Conservation (phyloP, 2,797 vertebrate species). For the Thaleichthys pacificus region DNA sequence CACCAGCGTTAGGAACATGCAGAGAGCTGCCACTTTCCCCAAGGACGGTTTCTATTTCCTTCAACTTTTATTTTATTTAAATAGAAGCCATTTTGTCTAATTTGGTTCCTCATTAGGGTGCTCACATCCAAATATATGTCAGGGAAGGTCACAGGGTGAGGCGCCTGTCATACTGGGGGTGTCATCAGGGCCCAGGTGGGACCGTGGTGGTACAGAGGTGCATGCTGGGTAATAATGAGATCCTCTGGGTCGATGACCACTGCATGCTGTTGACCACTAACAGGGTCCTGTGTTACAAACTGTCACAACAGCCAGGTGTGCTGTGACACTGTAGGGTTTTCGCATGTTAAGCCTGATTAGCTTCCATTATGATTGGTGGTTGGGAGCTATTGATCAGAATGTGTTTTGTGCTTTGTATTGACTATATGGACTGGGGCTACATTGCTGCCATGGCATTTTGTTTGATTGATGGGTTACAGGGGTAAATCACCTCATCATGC, state of each 20-base stretch:
- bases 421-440: constrained; percentile 36
- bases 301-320: background rate
- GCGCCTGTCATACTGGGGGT: constrained; percentile 14
- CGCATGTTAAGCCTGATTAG: background rate
- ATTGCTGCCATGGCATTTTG: constrained; percentile 44
- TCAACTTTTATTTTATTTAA: constrained; percentile 63
- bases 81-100: constrained; percentile 73
- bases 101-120: constrained; percentile 68
- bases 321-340: background rate
- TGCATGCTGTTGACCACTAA: background rate
- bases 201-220: background rate
- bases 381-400: constrained; percentile 1
- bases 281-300: background rate
- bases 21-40: constrained; percentile 66
- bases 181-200: background rate
- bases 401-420: constrained; percentile 24
- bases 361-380: background rate
- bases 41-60: constrained; percentile 72
- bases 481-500: constrained; percentile 75
- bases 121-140: constrained; percentile 60
- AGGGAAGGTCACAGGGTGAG: constrained; percentile 25
- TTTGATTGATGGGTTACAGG: constrained; percentile 71
- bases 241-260: background rate
- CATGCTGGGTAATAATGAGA: too few relatives aligned
- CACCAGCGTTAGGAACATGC: constrained; percentile 29